phyloP scores from a whole-genome alignment of 2,888 invertebrate species.

The Tipula unca region DNA sequence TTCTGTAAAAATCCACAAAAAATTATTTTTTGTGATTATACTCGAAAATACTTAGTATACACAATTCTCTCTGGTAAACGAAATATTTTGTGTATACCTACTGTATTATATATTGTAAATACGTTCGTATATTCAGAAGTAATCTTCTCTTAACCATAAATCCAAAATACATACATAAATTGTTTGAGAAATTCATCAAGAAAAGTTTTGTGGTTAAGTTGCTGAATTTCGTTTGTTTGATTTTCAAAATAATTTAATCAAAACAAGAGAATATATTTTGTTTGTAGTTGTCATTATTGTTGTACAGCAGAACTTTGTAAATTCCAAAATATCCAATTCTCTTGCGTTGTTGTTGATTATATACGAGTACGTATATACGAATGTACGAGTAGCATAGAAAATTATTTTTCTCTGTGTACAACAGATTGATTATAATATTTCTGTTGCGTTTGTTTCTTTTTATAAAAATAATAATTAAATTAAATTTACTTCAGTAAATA shows the following conservation, averaged over 20 bases:
- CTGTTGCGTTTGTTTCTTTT: neutral
- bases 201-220: neutral
- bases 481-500: neutral
- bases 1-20: neutral
- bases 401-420: neutral
- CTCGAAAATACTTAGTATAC: neutral
- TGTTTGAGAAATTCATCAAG: neutral
- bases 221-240: neutral
- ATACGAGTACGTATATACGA: neutral
- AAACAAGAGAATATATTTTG: neutral
- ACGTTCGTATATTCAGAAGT: neutral
- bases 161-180: neutral
- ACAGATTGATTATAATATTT: neutral
- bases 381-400: no score
- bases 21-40: neutral
- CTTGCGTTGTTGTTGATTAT: neutral
- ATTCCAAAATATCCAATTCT: neutral
- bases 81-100: neutral
- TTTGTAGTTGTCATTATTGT: neutral
- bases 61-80: neutral
- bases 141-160: neutral
- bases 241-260: neutral
- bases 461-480: neutral
- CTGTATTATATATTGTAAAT: no score
- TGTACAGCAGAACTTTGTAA: neutral